A percentile compares a stretch with the other conserved stretches of the same genome.
Conservation (phyloP, 2,797 vertebrate species). For the Rhincodon typus region DNA sequence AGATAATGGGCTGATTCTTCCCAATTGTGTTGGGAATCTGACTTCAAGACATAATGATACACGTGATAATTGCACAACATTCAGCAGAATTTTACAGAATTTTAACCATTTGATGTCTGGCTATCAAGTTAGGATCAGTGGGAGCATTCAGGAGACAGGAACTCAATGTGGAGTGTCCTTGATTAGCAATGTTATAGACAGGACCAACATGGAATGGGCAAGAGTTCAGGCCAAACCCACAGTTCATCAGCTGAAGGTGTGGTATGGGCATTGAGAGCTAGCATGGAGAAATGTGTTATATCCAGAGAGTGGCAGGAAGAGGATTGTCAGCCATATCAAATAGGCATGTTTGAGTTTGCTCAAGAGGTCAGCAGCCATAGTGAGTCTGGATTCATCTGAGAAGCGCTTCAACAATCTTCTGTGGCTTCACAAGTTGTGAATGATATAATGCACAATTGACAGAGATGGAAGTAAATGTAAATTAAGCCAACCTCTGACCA, state of each 20-base stretch:
- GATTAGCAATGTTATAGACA: not conserved
- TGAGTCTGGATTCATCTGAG: not conserved
- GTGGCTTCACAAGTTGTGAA: not conserved
- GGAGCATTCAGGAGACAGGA: not conserved
- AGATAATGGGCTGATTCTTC: not conserved
- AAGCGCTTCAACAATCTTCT: not conserved
- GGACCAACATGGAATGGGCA: not conserved
- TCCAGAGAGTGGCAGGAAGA: not conserved
- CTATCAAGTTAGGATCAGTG: not conserved
- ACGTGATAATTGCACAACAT: not conserved
- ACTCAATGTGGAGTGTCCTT: not conserved
- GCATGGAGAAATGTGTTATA: not conserved
- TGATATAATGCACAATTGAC: not conserved
- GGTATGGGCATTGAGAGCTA: not conserved
- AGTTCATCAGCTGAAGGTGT: not conserved
- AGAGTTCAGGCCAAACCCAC: not conserved
- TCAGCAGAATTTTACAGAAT: not conserved
- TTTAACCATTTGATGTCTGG: not conserved
- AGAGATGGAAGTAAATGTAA: not conserved
- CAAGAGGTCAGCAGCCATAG: not conserved
- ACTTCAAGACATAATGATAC: not conserved
- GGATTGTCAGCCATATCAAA: not conserved
- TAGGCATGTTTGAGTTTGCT: not conserved
- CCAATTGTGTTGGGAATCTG: not conserved
- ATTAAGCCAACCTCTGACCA: not conserved